Percentiles rank a stretch among this genome's conserved stretches.
phyloP scores from a whole-genome alignment of 2,113 vertebrate genomes.

The Cottus gobio region DNA sequence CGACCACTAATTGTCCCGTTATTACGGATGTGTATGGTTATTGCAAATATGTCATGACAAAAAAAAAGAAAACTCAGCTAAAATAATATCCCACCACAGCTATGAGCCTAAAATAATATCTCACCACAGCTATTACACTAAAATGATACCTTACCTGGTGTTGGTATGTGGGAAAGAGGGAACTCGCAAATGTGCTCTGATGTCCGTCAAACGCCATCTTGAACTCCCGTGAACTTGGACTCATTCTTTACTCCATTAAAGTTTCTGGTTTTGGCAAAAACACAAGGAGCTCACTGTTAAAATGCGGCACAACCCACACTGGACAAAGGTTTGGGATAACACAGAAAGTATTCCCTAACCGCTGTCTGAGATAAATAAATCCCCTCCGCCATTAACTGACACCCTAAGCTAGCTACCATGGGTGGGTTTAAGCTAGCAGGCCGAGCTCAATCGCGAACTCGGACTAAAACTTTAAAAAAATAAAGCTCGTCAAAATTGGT shows the following conservation, averaged over 20 bases:
- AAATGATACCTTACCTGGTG: slow-evolving; percentile 67
- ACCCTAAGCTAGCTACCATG: background rate
- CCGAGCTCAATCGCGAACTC: background rate
- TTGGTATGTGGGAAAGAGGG: slow-evolving; percentile 56
- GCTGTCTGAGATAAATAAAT: background rate
- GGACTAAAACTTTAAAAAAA: slow-evolving; percentile 8
- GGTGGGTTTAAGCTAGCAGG: slow-evolving; percentile 33
- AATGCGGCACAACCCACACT: background rate
- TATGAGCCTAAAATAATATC: too few relatives aligned
- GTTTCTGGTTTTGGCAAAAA: slow-evolving; percentile 33
- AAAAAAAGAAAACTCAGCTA: background rate
- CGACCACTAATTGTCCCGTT: background rate
- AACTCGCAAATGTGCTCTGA: slow-evolving; percentile 54
- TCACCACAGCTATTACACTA: background rate
- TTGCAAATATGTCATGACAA: background rate
- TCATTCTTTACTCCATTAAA: slow-evolving; percentile 58
- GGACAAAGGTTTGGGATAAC: background rate
- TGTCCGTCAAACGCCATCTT: slow-evolving; percentile 71
- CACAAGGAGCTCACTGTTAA: background rate
- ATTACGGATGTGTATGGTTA: background rate
- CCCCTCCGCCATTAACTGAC: background rate
- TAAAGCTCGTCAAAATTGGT: background rate
- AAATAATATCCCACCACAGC: too few relatives aligned
- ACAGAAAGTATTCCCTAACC: background rate
- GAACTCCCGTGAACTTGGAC: slow-evolving; percentile 41